Percentiles rank a stretch among this genome's conserved stretches.
phyloP scores from a whole-genome alignment of 2,797 vertebrate species.

The Urocyon cinereoargenteus region DNA sequence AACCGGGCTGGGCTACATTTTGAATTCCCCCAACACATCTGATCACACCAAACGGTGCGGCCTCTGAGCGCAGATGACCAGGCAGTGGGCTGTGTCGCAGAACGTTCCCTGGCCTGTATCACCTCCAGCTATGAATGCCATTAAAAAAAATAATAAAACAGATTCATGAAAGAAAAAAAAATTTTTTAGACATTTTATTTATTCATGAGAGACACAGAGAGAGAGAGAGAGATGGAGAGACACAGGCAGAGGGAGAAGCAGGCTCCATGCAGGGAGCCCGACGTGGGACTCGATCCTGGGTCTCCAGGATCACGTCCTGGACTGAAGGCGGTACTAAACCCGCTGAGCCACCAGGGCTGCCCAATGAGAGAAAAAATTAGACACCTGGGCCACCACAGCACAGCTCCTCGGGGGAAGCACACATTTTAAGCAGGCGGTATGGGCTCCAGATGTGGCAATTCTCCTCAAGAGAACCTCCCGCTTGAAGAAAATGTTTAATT shows the following conservation, averaged over 20 bases:
- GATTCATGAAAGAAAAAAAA: not conserved
- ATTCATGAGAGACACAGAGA: too few relatives aligned
- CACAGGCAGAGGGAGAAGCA: too few relatives aligned
- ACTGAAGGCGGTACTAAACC: too few relatives aligned
- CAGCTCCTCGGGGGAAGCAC: not conserved
- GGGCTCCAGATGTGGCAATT: not conserved
- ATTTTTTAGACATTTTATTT: too few relatives aligned
- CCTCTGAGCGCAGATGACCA: not conserved
- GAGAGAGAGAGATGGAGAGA: too few relatives aligned
- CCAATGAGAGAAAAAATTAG: too few relatives aligned
- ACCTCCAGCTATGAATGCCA: not conserved
- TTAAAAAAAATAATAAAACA: not conserved
- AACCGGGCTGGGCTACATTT: not conserved
- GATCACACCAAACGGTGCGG: not conserved
- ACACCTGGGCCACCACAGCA: not conserved
- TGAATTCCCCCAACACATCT: not conserved
- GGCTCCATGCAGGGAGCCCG: too few relatives aligned
- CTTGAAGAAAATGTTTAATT: not conserved
- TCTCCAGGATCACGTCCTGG: too few relatives aligned
- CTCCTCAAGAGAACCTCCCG: not conserved
- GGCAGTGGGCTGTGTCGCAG: not conserved
- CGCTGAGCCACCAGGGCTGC: too few relatives aligned
- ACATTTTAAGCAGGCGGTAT: not conserved
- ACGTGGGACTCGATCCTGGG: too few relatives aligned
- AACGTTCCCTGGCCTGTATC: not conserved